Conservation (phyloP, 2,888 invertebrate species). For the Petrophora chlorosata region DNA sequence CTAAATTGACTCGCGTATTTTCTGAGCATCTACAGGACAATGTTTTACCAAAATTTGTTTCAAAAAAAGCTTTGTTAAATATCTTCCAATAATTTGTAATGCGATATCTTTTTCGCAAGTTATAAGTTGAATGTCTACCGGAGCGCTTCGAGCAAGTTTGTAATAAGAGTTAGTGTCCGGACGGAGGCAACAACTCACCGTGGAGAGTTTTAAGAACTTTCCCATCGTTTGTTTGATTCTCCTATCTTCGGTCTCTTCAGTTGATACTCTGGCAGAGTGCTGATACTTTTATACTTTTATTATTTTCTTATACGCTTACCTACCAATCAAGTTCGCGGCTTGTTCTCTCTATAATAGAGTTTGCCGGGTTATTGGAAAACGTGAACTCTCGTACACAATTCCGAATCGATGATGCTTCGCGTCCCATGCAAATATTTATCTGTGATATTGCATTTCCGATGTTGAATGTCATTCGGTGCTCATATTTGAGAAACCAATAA, state of each 20-base stretch:
- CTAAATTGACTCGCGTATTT: slow-evolving; percentile 29
- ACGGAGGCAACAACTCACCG: slow-evolving; percentile 50
- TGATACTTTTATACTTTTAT: slow-evolving; percentile 73
- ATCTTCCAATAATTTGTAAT: slow-evolving; percentile 3
- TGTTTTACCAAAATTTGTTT: too few species aligned
- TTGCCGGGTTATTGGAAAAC: slow-evolving; percentile 49
- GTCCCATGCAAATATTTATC: slow-evolving; percentile 38
- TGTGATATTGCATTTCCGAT: slow-evolving; percentile 40
- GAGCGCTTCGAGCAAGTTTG: slow-evolving; percentile 58
- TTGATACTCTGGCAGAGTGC: slow-evolving; percentile 59
- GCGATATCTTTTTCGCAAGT: slow-evolving; percentile 56
- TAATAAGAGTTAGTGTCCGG: slow-evolving; percentile 68
- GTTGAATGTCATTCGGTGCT: slow-evolving; percentile 36
- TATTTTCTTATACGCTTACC: slow-evolving; percentile 65
- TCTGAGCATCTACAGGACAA: too few species aligned
- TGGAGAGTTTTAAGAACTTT: slow-evolving; percentile 64
- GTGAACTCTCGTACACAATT: slow-evolving; percentile 31
- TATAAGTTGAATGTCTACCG: slow-evolving; percentile 57
- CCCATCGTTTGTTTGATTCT: slow-evolving; percentile 68
- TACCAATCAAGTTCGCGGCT: slow-evolving; percentile 52
- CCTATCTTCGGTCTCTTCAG: slow-evolving; percentile 46
- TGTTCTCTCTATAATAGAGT: slow-evolving; percentile 43
- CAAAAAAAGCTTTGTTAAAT: too few species aligned
- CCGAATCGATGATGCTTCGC: slow-evolving; percentile 33
- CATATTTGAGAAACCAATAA: slow-evolving; percentile 40